Evolutionary conservation across 2,888 invertebrate species (phyloP), one percentile per base, ranked within the genome.

Genomic region (Eupithecia insigniata): DNA sequence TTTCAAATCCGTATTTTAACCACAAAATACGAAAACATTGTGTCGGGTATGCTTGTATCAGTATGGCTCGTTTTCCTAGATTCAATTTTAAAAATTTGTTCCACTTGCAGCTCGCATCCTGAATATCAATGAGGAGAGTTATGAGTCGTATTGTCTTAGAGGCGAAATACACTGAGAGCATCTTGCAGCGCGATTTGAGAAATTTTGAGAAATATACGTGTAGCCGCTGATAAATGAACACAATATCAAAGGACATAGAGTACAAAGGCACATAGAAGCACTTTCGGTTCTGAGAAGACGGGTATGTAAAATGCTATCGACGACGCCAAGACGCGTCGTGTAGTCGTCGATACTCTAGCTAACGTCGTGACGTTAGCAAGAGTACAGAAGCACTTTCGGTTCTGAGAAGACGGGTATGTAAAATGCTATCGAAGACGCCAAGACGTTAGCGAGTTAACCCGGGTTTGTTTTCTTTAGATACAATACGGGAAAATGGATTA

Each of bases 1-100:
- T 32, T 39, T 68, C 46, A 74, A 71, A 76, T 72, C 69, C 71
- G 65, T 71, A 72, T 64, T 75, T 71, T 74, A 70, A 46, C 39
- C 64, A 80, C 66, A 79, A 81, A 84, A 85, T 81, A 73, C 79
- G 69, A 82, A 83, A 82, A 78, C 78, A 83, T 80, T 83, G 81
- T 82, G 79, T 79, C 78, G 71, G 77, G 82, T 81, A 83, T 81
- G 79, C 80, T 82, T 83, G 87, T 90, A 87, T 88, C 87, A 81
- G 85, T 75, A 85, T 80, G 85, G 83, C 83, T 87, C 85, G 86
- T 88, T 87, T 82, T 82, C 79, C 83, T 82, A 90, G 90, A 92
- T 92, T 91, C 91, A 92, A 92, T 92, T 92, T 91, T 91, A 89
- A 91, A 90, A 91, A 91, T 91, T 91, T 92, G 91, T 89, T 90